Evolutionary conservation across 2,113 vertebrate genomes (phyloP).

Genomic region (Ibidorhyncha struthersii): DNA sequence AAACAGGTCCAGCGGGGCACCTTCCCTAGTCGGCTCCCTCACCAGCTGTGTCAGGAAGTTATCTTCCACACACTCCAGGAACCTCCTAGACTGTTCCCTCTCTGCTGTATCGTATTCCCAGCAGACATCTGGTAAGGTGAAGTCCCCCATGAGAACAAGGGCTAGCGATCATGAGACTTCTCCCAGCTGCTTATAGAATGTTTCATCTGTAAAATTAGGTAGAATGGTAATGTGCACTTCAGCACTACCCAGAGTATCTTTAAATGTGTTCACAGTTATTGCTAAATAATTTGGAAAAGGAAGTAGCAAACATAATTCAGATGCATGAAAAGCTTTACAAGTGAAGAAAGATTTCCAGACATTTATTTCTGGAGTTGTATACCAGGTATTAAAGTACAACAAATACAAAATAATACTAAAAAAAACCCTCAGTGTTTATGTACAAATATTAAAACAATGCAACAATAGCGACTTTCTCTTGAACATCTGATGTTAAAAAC

Average conservation of each 20-base stretch:
- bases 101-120: not conserved
- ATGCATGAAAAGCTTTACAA: constrained; percentile 26
- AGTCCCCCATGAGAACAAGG: not conserved
- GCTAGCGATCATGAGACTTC: not conserved
- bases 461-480: constrained; percentile 92
- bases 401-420: constrained; percentile 99
- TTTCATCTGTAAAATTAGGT: not conserved
- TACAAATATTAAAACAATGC: constrained; percentile 97
- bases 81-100: not conserved
- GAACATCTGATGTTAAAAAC: constrained; percentile 90
- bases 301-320: not conserved
- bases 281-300: not conserved
- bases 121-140: not conserved
- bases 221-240: not conserved
- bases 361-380: constrained; percentile 99
- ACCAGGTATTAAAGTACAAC: constrained; percentile 99
- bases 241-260: not conserved
- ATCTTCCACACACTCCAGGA: not conserved
- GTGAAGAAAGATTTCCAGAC: constrained; percentile 87
- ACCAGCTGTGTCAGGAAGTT: not conserved
- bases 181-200: not conserved
- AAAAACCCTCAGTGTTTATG: constrained; percentile 92
- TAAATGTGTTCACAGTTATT: not conserved
- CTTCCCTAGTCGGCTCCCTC: not conserved
- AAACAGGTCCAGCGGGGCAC: not conserved